Evolutionary conservation across 1,140 invertebrate genomes (phyloP).

Genomic region (Rhagoletis zephyria): DNA sequence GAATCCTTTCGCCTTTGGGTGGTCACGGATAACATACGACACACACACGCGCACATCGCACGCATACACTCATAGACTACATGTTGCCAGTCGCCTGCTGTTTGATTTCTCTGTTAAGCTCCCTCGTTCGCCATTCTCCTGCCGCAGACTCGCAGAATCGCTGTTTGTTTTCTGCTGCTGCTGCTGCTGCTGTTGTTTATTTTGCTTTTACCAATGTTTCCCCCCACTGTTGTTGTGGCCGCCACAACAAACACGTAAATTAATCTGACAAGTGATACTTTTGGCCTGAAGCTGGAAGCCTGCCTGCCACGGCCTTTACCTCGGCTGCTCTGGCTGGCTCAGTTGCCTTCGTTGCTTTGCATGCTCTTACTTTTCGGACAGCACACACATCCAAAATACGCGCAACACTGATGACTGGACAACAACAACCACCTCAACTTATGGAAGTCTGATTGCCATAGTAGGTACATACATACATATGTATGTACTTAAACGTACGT

Average conservation of each 20-base stretch:
- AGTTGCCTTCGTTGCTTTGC: neutral
- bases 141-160: neutral
- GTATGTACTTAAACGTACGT: neutral
- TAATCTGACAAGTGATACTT: constrained; percentile 59
- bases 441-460: neutral
- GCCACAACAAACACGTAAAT: constrained; percentile 58
- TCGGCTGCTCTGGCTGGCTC: neutral
- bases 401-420: constrained; percentile 21
- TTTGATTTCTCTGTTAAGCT: constrained; percentile 54
- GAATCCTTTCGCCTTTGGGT: constrained; percentile 47
- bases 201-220: neutral
- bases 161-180: neutral
- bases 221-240: constrained; percentile 32
- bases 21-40: constrained; percentile 35
- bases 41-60: neutral
- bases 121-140: neutral
- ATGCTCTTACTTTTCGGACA: constrained; percentile 32
- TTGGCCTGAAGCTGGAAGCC: constrained; percentile 55
- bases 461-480: neutral
- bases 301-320: neutral
- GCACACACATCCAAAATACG: constrained; percentile 26
- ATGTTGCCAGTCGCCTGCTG: constrained; percentile 1
- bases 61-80: neutral
- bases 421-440: constrained; percentile 21
- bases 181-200: constrained; percentile 28